phyloP scores from a whole-genome alignment of 2,797 vertebrate genomes.

The Enteromius anoplus region DNA sequence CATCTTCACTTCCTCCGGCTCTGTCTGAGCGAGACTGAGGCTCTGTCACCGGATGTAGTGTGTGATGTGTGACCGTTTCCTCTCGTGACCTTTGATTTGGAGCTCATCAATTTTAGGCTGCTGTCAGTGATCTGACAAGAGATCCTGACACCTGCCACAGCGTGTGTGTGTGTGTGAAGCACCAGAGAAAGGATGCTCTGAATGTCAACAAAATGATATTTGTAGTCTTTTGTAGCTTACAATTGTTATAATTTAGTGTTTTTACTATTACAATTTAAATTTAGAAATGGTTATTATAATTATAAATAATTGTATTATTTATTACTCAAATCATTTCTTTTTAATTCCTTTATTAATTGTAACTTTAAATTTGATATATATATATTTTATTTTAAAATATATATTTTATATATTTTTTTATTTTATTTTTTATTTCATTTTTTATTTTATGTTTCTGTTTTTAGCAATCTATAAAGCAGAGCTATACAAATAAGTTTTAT shows the following conservation, averaged over 20 bases:
- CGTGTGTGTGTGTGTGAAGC: neutral
- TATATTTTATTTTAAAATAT: no score
- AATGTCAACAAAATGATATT: neutral
- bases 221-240: neutral
- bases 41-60: slow-evolving; percentile 59
- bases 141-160: slow-evolving; percentile 45
- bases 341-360: no score
- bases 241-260: neutral
- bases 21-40: slow-evolving; percentile 55
- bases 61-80: slow-evolving; percentile 73
- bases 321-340: no score
- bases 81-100: slow-evolving; percentile 69
- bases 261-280: neutral
- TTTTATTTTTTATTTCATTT: neutral
- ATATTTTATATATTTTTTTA: no score
- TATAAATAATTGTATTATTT: no score
- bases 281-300: no score
- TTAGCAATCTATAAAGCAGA: neutral
- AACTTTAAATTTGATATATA: no score
- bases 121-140: slow-evolving; percentile 67
- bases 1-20: slow-evolving; percentile 73
- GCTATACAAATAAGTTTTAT: neutral
- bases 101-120: slow-evolving; percentile 73
- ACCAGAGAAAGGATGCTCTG: neutral
- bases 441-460: no score